Conservation (phyloP, 2,113 vertebrate species). For the Miniopterus natalensis region DNA sequence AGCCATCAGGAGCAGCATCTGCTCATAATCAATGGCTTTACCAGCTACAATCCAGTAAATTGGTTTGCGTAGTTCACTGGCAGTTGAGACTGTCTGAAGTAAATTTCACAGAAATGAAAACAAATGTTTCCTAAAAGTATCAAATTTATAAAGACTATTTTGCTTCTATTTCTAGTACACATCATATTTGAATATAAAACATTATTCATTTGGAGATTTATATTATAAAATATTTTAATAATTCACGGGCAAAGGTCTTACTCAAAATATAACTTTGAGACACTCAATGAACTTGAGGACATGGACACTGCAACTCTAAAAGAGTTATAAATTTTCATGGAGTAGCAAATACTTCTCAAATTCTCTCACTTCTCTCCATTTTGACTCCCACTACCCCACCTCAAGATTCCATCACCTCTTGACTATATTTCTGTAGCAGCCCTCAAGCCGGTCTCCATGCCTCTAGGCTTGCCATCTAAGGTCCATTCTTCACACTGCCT, state of each 20-base stretch:
- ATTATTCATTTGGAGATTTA: background rate
- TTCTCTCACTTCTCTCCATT: background rate
- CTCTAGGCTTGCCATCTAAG: background rate
- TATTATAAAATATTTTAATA: slow-evolving; percentile 51
- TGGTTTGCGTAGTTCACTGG: slow-evolving; percentile 97
- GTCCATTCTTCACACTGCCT: background rate
- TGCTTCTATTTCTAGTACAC: background rate
- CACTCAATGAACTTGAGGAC: background rate
- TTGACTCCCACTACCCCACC: background rate
- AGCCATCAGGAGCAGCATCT: slow-evolving; percentile 96
- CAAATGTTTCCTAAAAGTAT: slow-evolving; percentile 40
- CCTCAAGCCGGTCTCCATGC: background rate
- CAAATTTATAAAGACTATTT: background rate
- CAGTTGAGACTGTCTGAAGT: slow-evolving; percentile 97
- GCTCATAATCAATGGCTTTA: slow-evolving; percentile 99
- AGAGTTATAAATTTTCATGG: background rate
- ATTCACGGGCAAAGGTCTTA: background rate
- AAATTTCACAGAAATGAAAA: slow-evolving; percentile 71
- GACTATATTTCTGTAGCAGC: background rate
- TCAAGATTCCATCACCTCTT: background rate
- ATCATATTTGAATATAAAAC: slow-evolving; percentile 34
- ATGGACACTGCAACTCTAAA: background rate
- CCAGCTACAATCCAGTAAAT: slow-evolving; percentile 99
- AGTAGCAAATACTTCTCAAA: background rate
- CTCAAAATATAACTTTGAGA: slow-evolving; percentile 33